Evolutionary conservation across 2,888 invertebrate genomes (phyloP).

Genomic region (Odontomyia ornata): DNA sequence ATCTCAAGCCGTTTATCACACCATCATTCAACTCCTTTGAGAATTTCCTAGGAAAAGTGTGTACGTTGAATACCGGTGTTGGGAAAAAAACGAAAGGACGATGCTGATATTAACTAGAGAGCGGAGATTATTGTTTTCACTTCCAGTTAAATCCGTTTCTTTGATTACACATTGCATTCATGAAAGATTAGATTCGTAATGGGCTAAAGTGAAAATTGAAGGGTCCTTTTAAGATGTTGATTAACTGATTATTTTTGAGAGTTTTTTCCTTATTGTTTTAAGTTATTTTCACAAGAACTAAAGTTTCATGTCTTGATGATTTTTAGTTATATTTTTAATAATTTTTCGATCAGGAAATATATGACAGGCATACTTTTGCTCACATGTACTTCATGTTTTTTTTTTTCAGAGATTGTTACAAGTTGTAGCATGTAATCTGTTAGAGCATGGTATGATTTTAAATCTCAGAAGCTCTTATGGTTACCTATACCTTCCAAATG

Average conservation of each 20-base stretch:
- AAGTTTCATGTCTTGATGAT: too few relatives aligned
- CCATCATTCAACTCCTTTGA: conserved; percentile 35
- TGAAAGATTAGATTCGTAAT: neutral
- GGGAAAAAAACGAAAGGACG: neutral
- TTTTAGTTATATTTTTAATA: too few relatives aligned
- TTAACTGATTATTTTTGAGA: neutral
- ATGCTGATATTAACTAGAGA: conserved; percentile 14
- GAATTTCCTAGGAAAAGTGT: conserved; percentile 17
- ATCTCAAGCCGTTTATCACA: conserved; percentile 44
- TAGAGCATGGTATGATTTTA: too few relatives aligned
- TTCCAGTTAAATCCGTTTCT: conserved; percentile 48
- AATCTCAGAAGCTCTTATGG: too few relatives aligned
- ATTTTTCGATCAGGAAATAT: too few relatives aligned
- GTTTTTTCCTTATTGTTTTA: neutral
- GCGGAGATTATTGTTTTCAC: conserved; percentile 47
- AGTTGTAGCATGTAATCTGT: too few relatives aligned
- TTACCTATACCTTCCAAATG: too few relatives aligned
- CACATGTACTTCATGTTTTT: too few relatives aligned
- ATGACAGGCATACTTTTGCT: too few relatives aligned
- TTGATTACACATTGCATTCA: conserved; percentile 44
- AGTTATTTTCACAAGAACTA: too few relatives aligned
- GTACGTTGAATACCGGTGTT: conserved; percentile 23
- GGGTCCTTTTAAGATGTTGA: neutral
- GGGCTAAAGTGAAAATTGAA: neutral
- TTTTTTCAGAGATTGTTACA: too few relatives aligned